Evolutionary conservation across 2,797 vertebrate genomes (phyloP), one percentile per base, ranked within the genome.

Genomic region (Ficedula albicollis): DNA sequence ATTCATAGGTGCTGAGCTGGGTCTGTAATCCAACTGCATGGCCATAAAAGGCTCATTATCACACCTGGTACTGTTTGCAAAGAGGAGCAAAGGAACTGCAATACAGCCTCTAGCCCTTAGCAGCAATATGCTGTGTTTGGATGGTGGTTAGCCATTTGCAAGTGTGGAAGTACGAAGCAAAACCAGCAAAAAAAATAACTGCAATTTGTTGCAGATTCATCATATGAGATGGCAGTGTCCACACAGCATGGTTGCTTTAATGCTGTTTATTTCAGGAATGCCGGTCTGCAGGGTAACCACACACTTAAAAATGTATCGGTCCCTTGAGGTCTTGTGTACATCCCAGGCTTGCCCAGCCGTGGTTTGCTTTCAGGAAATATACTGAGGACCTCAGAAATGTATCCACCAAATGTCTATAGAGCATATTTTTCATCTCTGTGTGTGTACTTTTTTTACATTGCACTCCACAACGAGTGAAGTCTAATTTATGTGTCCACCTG

Each of bases 361-460:
- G 77, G 87, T 82, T 94, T 94, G 66, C 68, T 86, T 78, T 89
- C 76, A 91, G 92, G 58, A 96, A 95, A 72, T n/a, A 11, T 21
- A 66, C 89, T 87, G 87, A 92, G 66, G n/a, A 87, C 64, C 62
- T 93, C 54, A 93, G 95, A 80, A 90, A 69, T 68, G 17, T 48
- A 58, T 58, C 75, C 62, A 73, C 72, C 72, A 72, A 87, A 89
- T 92, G 54, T 29, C 83, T 20, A 59, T 59, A 87, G 58, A 85
- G 58, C 39, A 51, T 39, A 58, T 92, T 94, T 89, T 89, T 94
- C 79, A 64, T 83, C 75, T 87, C 20, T 0, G 23, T 43, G 30
- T 54, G 41, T 63, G 14, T 60, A 29, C 11, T 46, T 87, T 36
- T 62, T 80, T 80, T 67, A 59, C n/a, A 67, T 13, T 5, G 5